These are phyloP conservation scores for Paguma larvata DNA, from an alignment of 2,797 vertebrate species.

Conservation along the genomic window DNA sequence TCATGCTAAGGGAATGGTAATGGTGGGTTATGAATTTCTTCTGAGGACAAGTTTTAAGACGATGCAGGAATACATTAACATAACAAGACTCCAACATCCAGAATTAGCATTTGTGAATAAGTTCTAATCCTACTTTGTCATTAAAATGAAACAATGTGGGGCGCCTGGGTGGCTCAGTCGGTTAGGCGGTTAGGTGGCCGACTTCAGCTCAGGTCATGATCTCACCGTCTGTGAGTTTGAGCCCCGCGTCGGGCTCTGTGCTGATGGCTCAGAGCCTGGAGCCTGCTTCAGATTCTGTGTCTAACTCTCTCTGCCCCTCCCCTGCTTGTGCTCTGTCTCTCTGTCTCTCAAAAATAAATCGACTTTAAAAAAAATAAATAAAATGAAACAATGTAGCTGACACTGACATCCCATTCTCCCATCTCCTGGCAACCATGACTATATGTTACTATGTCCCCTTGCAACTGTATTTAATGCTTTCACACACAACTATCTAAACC, in stretches of 20 bases:
- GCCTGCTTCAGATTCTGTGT: too few species aligned
- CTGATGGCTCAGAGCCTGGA: too few species aligned
- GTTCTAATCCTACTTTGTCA: neutral
- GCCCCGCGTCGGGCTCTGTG: too few species aligned
- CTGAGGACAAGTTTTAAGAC: constrained; percentile 6
- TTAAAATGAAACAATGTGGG: neutral
- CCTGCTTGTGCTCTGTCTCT: too few species aligned
- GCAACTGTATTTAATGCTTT: neutral
- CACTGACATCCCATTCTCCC: neutral
- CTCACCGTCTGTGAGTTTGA: too few species aligned
- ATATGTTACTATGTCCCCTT: rapidly evolving
- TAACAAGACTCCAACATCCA: too few species aligned
- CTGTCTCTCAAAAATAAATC: too few species aligned
- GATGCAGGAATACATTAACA: neutral
- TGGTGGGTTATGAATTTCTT: neutral
- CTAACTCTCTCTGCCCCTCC: too few species aligned
- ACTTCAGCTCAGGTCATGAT: too few species aligned
- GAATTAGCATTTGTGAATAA: neutral
- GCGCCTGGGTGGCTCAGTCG: too few species aligned
- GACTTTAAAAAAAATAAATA: too few species aligned
- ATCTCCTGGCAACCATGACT: neutral
- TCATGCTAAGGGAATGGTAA: neutral
- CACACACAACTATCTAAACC: neutral
- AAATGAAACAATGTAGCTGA: neutral
- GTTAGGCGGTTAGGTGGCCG: too few species aligned